These are phyloP conservation scores for Tipula helvola DNA, from an alignment of 2,888 invertebrate genomes.

Conservation along the genomic window DNA sequence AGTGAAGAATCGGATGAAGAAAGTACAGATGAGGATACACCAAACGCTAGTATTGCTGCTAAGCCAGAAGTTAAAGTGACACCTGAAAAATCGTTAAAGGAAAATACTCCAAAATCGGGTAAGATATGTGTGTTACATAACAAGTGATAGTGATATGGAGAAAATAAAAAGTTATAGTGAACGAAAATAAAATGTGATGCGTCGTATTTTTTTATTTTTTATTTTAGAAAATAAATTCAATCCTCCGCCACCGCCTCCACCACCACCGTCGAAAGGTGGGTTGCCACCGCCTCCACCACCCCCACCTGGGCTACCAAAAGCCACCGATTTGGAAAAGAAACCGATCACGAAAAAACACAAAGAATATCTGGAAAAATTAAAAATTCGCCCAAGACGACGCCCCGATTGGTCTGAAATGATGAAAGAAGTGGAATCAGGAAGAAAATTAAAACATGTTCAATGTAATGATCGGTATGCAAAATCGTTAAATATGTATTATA, in stretches of 20 bases:
- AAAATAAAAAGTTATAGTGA: not conserved
- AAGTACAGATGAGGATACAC: constrained; percentile 28
- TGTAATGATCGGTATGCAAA: constrained; percentile 62
- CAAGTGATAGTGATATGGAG: constrained; percentile 4
- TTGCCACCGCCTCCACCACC: constrained; percentile 60
- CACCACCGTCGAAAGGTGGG: constrained; percentile 30
- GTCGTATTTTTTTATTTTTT: not conserved
- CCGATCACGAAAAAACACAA: constrained; percentile 47
- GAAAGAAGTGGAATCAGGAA: constrained; percentile 79
- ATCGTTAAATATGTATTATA: not conserved
- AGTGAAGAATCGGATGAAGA: constrained; percentile 19
- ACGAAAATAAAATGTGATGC: not conserved
- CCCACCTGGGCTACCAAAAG: constrained; percentile 51
- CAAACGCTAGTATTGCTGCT: constrained; percentile 23
- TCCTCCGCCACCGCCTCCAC: constrained; percentile 33
- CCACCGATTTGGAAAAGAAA: constrained; percentile 46
- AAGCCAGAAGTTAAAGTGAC: not conserved
- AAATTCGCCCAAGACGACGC: constrained; percentile 61
- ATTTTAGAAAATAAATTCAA: constrained; percentile 15
- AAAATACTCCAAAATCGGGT: not conserved
- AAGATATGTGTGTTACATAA: not conserved
- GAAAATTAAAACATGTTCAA: constrained; percentile 64
- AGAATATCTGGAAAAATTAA: constrained; percentile 57
- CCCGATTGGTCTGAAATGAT: constrained; percentile 86
- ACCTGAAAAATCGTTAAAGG: not conserved